Percentiles rank a stretch among this genome's conserved stretches.
phyloP scores from a whole-genome alignment of 2,113 vertebrate species.

The Malurus cyaneus region DNA sequence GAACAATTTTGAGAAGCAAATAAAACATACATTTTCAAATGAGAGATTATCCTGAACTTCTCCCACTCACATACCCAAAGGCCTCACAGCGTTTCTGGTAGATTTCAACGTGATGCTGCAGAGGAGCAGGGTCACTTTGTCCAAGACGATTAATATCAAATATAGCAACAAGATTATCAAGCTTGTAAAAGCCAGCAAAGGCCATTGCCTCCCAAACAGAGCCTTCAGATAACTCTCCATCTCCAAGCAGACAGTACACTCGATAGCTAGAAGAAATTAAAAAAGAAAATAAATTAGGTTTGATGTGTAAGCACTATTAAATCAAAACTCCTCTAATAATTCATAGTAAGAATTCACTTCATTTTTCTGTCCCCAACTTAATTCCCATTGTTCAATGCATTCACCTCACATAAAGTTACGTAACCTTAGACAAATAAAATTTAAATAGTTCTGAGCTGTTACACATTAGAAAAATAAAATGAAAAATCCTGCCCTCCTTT shows the following conservation, averaged over 20 bases:
- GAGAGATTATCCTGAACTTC: background rate
- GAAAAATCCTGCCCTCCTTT: background rate
- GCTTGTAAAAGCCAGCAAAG: constrained; percentile 92
- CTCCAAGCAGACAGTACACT: constrained; percentile 91
- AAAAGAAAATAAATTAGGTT: background rate
- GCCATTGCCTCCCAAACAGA: constrained; percentile 97
- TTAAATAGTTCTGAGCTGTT: background rate
- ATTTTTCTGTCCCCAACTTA: background rate
- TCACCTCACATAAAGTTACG: background rate
- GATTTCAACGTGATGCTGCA: constrained; percentile 92
- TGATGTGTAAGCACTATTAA: background rate
- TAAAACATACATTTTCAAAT: background rate
- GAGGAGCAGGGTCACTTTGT: constrained; percentile 90
- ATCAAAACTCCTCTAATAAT: background rate
- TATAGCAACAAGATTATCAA: constrained; percentile 92
- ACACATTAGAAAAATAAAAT: background rate
- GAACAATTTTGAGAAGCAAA: background rate
- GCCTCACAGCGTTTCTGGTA: constrained; percentile 94
- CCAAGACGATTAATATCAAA: constrained; percentile 94
- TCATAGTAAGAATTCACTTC: background rate
- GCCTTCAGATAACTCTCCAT: constrained; percentile 92
- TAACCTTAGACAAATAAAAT: background rate
- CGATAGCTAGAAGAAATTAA: constrained; percentile 78
- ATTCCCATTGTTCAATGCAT: background rate
- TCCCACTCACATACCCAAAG: constrained; percentile 81